phyloP scores from a whole-genome alignment of 2,797 vertebrate genomes.

The Picus viridis region DNA sequence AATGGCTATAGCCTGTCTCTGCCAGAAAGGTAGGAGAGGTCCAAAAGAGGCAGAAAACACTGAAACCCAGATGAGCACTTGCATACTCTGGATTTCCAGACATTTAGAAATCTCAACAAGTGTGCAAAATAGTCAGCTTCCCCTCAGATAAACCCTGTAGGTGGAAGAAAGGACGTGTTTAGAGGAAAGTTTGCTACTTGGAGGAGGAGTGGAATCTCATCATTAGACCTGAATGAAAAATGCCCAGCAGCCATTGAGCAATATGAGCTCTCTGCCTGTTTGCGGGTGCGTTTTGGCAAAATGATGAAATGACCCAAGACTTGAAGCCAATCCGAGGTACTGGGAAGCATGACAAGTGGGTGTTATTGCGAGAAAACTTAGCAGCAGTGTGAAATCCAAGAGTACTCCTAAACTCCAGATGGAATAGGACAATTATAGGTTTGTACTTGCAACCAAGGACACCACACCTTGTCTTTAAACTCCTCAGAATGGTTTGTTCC shows the following conservation, averaged over 20 bases:
- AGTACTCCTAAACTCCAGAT: background rate
- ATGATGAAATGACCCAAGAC: background rate
- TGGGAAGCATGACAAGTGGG: background rate
- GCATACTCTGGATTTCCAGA: background rate
- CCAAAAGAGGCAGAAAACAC: background rate
- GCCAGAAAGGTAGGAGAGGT: background rate
- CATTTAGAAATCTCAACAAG: background rate
- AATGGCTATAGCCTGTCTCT: background rate
- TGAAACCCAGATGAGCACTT: background rate
- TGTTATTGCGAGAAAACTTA: background rate
- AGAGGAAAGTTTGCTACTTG: background rate
- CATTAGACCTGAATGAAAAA: background rate
- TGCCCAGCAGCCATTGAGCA: background rate
- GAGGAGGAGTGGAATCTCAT: background rate
- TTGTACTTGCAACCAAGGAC: background rate
- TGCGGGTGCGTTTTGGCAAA: background rate
- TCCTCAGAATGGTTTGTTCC: constrained; percentile 3
- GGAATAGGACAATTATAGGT: background rate
- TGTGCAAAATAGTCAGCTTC: background rate
- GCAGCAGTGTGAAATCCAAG: background rate
- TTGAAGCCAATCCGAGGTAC: background rate
- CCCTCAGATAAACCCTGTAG: background rate
- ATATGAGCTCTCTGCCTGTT: background rate
- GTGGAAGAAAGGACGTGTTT: background rate
- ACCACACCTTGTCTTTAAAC: background rate